Evolutionary conservation across 2,113 vertebrate genomes (phyloP).

Genomic region (Steatornis caripensis): DNA sequence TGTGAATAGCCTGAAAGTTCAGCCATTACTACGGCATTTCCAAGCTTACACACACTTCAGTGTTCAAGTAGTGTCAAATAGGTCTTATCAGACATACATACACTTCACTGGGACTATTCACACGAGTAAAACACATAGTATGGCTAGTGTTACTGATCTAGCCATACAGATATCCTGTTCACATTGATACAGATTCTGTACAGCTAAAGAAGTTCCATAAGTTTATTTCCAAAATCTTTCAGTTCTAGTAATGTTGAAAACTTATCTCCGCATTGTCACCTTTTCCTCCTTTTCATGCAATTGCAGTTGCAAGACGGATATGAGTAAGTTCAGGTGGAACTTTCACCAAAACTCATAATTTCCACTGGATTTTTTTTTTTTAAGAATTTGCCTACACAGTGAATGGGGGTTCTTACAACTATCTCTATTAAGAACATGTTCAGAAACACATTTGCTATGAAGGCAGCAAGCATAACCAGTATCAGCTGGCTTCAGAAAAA

Average conservation of each 20-base stretch:
- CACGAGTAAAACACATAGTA: neutral
- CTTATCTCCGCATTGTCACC: fast-evolving
- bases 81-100: neutral
- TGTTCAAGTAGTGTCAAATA: neutral
- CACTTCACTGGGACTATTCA: neutral
- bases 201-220: fast-evolving
- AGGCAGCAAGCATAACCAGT: neutral
- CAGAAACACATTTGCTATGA: neutral
- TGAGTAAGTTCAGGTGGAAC: neutral
- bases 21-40: neutral
- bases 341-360: neutral
- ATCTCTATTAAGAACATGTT: neutral
- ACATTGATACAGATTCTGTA: neutral
- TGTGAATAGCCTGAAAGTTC: neutral
- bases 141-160: neutral
- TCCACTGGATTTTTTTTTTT: neutral
- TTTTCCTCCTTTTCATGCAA: neutral
- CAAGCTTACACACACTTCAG: neutral
- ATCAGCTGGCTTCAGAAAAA: neutral
- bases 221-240: neutral
- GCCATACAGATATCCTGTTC: neutral
- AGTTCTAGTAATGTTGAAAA: neutral
- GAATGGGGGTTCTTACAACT: neutral
- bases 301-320: neutral
- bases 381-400: neutral